Conservation (phyloP, 1,140 invertebrate genomes). For the Drosophila takahashii region DNA sequence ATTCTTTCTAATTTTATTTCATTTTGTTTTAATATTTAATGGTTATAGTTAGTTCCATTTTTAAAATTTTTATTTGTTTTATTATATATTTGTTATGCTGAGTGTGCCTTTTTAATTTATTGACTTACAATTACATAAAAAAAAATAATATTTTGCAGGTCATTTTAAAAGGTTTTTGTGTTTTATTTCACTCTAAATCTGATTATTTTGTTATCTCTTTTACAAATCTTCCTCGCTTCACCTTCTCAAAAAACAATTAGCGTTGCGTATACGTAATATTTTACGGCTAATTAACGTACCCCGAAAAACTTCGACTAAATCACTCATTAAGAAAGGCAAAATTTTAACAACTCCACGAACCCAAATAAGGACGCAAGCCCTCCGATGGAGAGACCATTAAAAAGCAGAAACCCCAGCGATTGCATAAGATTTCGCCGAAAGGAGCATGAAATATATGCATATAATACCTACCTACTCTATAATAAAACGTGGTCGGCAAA, state of each 20-base stretch:
- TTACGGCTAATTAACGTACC: conserved; percentile 32
- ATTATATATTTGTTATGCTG: too few species aligned
- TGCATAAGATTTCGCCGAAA: conserved; percentile 60
- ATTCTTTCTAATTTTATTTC: not conserved
- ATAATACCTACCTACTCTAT: conserved; percentile 5
- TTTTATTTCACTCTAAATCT: conserved; percentile 4
- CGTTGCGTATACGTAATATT: conserved; percentile 65
- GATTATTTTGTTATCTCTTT: not conserved
- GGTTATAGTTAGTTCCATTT: too few species aligned
- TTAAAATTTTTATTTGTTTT: too few species aligned
- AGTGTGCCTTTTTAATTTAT: too few species aligned
- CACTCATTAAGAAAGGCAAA: conserved; percentile 39
- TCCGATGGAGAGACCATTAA: conserved; percentile 35
- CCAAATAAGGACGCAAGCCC: conserved; percentile 52
- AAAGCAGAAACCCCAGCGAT: conserved; percentile 38
- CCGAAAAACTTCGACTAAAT: conserved; percentile 18
- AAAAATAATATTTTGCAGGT: not conserved
- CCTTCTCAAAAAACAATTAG: conserved; percentile 41
- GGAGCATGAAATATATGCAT: conserved; percentile 52
- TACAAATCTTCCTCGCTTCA: conserved; percentile 11
- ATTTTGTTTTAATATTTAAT: too few species aligned
- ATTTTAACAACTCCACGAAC: conserved; percentile 39
- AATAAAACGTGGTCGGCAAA: conserved; percentile 38
- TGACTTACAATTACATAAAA: too few species aligned
- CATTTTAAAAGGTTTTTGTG: not conserved